Percentiles rank a stretch among this genome's conserved stretches.
Evolutionary conservation across 2,888 invertebrate genomes (phyloP).

Genomic region (Epirrhoe tristata): DNA sequence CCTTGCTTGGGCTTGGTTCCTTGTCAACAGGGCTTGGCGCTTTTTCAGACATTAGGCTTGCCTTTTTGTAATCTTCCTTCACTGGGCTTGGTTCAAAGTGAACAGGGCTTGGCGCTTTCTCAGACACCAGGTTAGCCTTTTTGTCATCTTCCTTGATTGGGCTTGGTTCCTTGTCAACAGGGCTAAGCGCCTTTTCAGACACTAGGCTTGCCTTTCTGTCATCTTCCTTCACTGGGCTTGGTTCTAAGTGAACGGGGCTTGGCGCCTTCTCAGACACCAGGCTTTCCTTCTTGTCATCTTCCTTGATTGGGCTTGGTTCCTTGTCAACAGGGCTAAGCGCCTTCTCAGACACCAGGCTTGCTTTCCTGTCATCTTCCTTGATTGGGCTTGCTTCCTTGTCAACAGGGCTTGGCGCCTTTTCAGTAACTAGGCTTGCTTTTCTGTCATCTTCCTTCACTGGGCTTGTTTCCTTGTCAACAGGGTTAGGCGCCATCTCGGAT

Average conservation of each 20-base stretch:
- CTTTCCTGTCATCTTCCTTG: conserved; percentile 6
- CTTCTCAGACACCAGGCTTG: conserved; percentile 18
- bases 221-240: neutral
- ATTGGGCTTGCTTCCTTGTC: neutral
- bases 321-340: neutral
- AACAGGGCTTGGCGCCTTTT: neutral
- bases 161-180: conserved; percentile 22
- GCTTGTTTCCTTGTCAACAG: conserved; percentile 24
- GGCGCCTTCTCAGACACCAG: neutral
- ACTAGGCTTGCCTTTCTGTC: conserved; percentile 13
- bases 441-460: conserved; percentile 5
- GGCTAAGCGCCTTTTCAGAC: neutral
- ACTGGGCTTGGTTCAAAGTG: conserved; percentile 19
- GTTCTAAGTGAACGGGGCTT: neutral
- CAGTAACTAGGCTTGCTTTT: conserved; percentile 4
- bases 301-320: neutral
- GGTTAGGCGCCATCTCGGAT: conserved; percentile 20
- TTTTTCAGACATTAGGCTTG: conserved; percentile 7
- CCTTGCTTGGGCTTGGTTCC: conserved; percentile 1
- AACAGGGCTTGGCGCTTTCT: conserved; percentile 15
- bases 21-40: neutral
- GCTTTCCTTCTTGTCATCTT: neutral
- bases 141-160: conserved; percentile 17
- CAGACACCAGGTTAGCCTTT: conserved; percentile 15
- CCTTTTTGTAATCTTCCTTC: conserved; percentile 4